These are phyloP conservation scores for Mesopsocus fuscifrons DNA, from an alignment of 2,888 invertebrate genomes.

Conservation along the genomic window DNA sequence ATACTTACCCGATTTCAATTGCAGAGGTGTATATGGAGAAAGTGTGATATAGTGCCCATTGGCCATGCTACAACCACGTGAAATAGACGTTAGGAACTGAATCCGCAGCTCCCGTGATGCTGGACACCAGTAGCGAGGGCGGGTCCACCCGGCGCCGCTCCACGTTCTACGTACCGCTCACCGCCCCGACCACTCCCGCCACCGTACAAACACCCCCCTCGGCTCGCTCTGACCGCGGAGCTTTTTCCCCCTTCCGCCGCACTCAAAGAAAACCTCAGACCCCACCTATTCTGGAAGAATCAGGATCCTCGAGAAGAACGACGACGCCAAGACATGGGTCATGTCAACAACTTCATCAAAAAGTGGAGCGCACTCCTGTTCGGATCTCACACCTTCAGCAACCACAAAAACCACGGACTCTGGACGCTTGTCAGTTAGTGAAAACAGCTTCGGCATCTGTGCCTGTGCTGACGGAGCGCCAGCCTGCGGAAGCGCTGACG, in stretches of 20 bases:
- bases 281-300: constrained; percentile 12
- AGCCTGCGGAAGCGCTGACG: constrained; percentile 9
- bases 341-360: constrained; percentile 13
- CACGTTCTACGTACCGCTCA: constrained; percentile 54
- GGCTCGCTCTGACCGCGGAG: constrained; percentile 21
- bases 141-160: constrained; percentile 38
- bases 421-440: constrained; percentile 3
- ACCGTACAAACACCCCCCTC: constrained; percentile 37
- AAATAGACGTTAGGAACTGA: neutral
- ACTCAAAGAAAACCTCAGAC: constrained; percentile 12
- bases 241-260: constrained; percentile 4
- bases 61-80: too few species aligned
- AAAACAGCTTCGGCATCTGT: neutral
- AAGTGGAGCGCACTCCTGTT: constrained; percentile 5
- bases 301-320: constrained; percentile 13
- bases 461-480: neutral
- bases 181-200: too few species aligned
- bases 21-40: too few species aligned
- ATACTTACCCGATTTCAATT: too few species aligned
- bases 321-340: constrained; percentile 11
- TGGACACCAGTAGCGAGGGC: constrained; percentile 22
- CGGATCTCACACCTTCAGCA: constrained; percentile 6
- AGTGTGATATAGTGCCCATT: too few species aligned
- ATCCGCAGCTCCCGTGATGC: neutral
- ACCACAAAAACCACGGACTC: neutral